Conservation (phyloP, 2,797 vertebrate species). For the Tolypeutes matacus region DNA sequence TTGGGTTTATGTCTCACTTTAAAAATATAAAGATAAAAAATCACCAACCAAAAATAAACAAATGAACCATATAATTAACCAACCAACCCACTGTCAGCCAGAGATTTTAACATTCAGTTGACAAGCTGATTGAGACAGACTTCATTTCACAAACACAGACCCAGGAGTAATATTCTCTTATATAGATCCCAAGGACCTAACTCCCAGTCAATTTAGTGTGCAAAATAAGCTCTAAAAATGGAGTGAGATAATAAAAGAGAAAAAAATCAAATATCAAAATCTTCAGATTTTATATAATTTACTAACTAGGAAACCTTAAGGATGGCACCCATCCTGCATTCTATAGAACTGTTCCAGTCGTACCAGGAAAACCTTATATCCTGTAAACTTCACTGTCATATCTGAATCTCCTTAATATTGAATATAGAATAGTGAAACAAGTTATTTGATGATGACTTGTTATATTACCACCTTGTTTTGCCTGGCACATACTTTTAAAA, state of each 20-base stretch:
- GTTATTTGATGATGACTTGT: neutral
- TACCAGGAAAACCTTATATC: slow-evolving; percentile 68
- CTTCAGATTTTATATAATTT: slow-evolving; percentile 47
- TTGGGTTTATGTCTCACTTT: neutral
- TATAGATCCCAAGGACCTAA: neutral
- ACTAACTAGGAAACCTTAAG: slow-evolving; percentile 62
- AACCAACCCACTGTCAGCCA: neutral
- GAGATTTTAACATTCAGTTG: neutral
- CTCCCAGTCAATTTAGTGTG: neutral
- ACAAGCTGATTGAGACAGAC: neutral
- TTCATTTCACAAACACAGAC: slow-evolving; percentile 31
- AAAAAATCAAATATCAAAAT: slow-evolving; percentile 15
- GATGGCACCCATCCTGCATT: slow-evolving; percentile 70
- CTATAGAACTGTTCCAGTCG: slow-evolving; percentile 55
- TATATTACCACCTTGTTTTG: neutral
- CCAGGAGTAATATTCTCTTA: slow-evolving; percentile 31
- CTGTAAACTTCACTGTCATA: slow-evolving; percentile 54
- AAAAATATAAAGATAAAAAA: slow-evolving; percentile 27
- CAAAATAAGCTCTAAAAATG: slow-evolving; percentile 34
- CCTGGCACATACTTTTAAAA: slow-evolving; percentile 5
- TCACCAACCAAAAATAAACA: slow-evolving; percentile 16
- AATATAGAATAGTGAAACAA: slow-evolving; percentile 21
- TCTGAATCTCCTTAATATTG: slow-evolving; percentile 54
- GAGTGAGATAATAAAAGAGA: neutral
- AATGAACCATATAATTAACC: neutral